phyloP scores from a whole-genome alignment of 2,888 invertebrate species.

The Eurois occulta region DNA sequence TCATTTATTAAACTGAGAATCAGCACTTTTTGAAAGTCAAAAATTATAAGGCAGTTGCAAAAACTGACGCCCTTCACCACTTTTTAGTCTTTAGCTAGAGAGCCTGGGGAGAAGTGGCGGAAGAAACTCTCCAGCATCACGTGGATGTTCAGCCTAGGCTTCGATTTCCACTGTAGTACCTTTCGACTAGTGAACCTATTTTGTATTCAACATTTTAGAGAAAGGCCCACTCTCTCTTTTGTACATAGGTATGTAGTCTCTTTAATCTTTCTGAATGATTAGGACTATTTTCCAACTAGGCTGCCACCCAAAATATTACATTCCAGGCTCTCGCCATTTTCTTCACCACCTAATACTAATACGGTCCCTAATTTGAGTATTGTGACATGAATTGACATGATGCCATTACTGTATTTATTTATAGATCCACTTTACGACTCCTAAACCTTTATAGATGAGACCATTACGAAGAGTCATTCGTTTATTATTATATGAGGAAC shows the following conservation, averaged over 20 bases:
- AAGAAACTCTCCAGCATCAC: not conserved
- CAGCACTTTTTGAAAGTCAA: not conserved
- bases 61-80: not conserved
- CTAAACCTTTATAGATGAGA: conserved; percentile 18
- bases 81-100: not conserved
- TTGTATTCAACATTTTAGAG: too few relatives aligned
- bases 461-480: conserved; percentile 36
- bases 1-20: not conserved
- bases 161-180: not conserved
- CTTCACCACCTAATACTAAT: not conserved
- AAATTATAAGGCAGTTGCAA: not conserved
- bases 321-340: not conserved
- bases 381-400: too few relatives aligned
- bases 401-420: conserved; percentile 23
- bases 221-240: not conserved
- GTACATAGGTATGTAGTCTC: not conserved
- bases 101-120: not conserved
- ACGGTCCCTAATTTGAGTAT: too few relatives aligned
- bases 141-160: not conserved
- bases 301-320: not conserved
- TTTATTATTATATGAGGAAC: conserved; percentile 31
- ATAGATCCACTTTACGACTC: conserved; percentile 29
- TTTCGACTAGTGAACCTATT: too few relatives aligned
- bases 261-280: conserved; percentile 1
- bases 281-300: not conserved